Conservation (phyloP, 2,797 vertebrate genomes). For the Gila robusta region DNA sequence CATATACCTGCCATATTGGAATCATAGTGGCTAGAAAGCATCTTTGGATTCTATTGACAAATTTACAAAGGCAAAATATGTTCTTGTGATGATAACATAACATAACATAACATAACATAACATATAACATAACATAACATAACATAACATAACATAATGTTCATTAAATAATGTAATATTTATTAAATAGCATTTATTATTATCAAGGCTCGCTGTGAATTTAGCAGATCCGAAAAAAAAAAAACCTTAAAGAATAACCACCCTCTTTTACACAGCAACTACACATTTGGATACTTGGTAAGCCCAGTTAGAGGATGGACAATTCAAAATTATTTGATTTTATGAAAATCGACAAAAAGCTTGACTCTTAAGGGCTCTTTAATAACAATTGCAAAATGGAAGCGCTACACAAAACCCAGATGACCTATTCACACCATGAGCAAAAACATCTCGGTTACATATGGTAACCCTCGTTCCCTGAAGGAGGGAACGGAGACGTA, state of each 20-base stretch:
- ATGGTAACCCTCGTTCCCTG: too few relatives aligned
- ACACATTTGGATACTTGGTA: neutral
- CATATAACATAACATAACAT: neutral
- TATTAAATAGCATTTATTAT: neutral
- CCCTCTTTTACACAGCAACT: neutral
- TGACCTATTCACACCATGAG: neutral
- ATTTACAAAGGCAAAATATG: neutral
- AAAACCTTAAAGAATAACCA: neutral
- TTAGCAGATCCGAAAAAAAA: neutral
- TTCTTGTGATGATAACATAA: neutral
- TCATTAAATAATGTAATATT: neutral
- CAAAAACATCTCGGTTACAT: neutral
- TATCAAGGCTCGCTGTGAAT: neutral
- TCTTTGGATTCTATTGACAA: slow-evolving; percentile 1
- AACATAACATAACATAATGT: neutral
- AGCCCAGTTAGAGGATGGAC: neutral
- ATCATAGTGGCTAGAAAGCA: slow-evolving; percentile 20
- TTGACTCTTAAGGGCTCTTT: neutral
- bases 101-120: neutral
- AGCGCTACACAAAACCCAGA: neutral
- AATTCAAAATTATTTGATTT: neutral
- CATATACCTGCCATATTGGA: slow-evolving; percentile 26
- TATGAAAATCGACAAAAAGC: neutral
- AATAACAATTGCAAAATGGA: neutral
- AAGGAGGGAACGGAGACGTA: too few relatives aligned